phyloP scores from a whole-genome alignment of 1,140 invertebrate genomes.

The Bombus soroeensis region DNA sequence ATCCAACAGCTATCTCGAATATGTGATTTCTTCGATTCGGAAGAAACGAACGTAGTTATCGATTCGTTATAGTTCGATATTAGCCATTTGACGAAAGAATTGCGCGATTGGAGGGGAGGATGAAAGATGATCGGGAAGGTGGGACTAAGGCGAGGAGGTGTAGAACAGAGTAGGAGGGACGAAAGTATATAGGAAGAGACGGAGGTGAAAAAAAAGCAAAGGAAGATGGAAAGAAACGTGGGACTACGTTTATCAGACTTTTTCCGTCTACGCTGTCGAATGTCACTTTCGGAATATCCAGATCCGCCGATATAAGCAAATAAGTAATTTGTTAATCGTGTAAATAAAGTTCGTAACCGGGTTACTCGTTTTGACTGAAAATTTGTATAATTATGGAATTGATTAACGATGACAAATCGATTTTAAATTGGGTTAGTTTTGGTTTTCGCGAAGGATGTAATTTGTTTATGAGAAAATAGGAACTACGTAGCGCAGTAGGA shows the following conservation, averaged over 20 bases:
- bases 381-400: background rate
- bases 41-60: background rate
- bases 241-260: background rate
- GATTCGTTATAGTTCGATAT: constrained; percentile 12
- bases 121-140: background rate
- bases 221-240: background rate
- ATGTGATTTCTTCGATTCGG: background rate
- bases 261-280: background rate
- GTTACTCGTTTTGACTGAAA: background rate
- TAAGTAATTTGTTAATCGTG: background rate
- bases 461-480: background rate
- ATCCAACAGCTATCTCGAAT: background rate
- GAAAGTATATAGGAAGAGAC: constrained; percentile 3
- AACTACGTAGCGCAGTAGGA: no score
- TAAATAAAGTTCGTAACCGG: background rate
- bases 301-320: background rate
- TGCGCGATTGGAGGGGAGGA: background rate
- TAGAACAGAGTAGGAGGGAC: constrained; percentile 2
- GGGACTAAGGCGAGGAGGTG: background rate
- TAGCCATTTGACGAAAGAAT: background rate
- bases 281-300: background rate
- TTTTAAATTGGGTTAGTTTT: background rate
- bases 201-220: background rate
- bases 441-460: rapidly evolving
- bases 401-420: background rate